phyloP scores from a whole-genome alignment of 2,797 vertebrate genomes.

The Pseudochirops corinnae region DNA sequence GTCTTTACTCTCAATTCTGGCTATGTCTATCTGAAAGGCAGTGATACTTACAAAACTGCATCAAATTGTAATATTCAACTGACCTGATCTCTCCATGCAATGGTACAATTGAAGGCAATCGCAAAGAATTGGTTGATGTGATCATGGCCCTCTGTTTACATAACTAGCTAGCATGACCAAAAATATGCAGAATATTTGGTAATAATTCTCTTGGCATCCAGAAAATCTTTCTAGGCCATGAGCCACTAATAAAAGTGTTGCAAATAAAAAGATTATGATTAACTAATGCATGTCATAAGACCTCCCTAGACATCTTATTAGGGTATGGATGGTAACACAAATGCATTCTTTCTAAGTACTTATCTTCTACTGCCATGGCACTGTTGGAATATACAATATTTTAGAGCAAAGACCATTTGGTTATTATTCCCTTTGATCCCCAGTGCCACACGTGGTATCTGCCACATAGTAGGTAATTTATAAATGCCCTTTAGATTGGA shows the following conservation, averaged over 20 bases:
- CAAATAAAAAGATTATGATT: background rate
- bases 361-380: background rate
- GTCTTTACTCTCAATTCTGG: background rate
- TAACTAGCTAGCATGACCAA: background rate
- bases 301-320: background rate
- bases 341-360: background rate
- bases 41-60: background rate
- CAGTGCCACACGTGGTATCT: background rate
- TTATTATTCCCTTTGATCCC: background rate
- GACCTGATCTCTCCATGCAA: background rate
- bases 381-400: background rate
- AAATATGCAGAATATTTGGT: background rate
- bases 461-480: background rate
- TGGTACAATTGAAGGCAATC: background rate
- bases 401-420: background rate
- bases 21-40: background rate
- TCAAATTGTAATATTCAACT: background rate
- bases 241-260: background rate
- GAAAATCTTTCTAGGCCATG: background rate
- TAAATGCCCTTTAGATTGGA: background rate
- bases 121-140: background rate
- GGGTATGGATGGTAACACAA: background rate
- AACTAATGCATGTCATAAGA: background rate
- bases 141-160: conserved; percentile 10
- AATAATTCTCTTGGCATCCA: background rate